Evolutionary conservation across 2,797 vertebrate genomes (phyloP), one percentile per base, ranked within the genome.

Genomic region (Danionella dracula): DNA sequence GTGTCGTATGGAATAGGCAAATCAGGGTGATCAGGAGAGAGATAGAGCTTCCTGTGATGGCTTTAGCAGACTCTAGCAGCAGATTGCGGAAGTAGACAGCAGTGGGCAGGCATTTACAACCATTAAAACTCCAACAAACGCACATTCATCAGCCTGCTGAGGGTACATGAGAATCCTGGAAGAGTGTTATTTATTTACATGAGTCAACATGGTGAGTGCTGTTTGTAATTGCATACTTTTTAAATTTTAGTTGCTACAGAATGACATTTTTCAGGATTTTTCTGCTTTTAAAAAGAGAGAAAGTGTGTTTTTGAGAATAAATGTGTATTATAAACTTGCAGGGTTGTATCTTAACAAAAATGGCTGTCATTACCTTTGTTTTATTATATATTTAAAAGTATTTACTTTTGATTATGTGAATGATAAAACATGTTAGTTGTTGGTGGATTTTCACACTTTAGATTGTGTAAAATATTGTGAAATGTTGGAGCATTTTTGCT

Each of bases 1-100:
- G 75, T 72, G 78, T 78, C 73, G 76, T 68, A 72, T 76, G 62
- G 72, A 57, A 81, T 79, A 88, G 70, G 82, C 86, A 90, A 91
- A 91, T 89, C 40, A 17, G 56, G 20, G 27, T 74, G 88, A 86
- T 88, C 42, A 60, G 59, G 72, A 46, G 38, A 75, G 64, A 32
- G 75, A 78, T 72, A 77, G 10, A 15, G 45, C 50, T 78, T 83
- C 70, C 73, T 72, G 41, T 75, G 72, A 70, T 72, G 75, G 68
- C 68, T 61, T 68, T 9, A 51, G 16, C 12, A 50, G 50, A 31
- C 16, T 46, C 51, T 46, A 35, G 7, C 32, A 27, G 54, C 20
- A 38, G 61, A 57, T 70, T 73, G 53, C 68, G 79, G 76, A 77
- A 77, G 76, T 77, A 60, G 23, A 38, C 49, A 31, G 32, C 9